These are phyloP conservation scores for Pangasius mekongensis DNA, from an alignment of 2,797 vertebrate genomes.

Conservation along the genomic window DNA sequence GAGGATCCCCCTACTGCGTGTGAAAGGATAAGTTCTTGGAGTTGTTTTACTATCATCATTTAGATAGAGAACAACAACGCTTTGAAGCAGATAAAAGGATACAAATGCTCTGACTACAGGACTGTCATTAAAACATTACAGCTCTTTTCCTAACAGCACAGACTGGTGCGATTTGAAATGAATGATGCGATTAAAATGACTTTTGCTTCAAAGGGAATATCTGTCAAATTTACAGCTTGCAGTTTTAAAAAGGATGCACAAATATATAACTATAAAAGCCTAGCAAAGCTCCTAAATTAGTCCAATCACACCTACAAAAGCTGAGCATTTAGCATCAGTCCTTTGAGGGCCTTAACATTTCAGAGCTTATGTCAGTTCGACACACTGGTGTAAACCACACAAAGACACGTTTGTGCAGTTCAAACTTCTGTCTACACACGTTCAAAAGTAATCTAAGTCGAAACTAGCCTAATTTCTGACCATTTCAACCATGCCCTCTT, in stretches of 20 bases:
- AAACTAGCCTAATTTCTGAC: background rate
- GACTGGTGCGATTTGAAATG: slow-evolving; percentile 18
- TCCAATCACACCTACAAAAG: background rate
- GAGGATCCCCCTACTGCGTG: slow-evolving; percentile 52
- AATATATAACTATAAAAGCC: background rate
- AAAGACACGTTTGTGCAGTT: background rate
- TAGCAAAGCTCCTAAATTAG: background rate
- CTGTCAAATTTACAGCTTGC: slow-evolving; percentile 22
- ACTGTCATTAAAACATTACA: slow-evolving; percentile 20
- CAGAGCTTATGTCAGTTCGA: background rate
- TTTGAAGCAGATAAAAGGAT: slow-evolving; percentile 43
- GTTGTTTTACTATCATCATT: slow-evolving; percentile 59
- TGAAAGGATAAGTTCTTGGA: slow-evolving; percentile 53
- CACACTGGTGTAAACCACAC: no score
- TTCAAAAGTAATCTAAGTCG: background rate
- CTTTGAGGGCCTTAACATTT: background rate
- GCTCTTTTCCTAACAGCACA: slow-evolving; percentile 14
- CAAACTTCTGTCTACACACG: background rate
- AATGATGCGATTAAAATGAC: slow-evolving; percentile 18
- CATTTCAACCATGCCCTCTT: slow-evolving; percentile 34
- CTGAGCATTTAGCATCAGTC: background rate
- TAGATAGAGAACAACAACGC: slow-evolving; percentile 49
- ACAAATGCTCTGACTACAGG: slow-evolving; percentile 15
- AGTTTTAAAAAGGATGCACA: slow-evolving; percentile 8
- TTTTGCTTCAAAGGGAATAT: slow-evolving; percentile 12